Evolutionary conservation across 2,888 invertebrate species (phyloP).

Genomic region (Rhingia campestris): DNA sequence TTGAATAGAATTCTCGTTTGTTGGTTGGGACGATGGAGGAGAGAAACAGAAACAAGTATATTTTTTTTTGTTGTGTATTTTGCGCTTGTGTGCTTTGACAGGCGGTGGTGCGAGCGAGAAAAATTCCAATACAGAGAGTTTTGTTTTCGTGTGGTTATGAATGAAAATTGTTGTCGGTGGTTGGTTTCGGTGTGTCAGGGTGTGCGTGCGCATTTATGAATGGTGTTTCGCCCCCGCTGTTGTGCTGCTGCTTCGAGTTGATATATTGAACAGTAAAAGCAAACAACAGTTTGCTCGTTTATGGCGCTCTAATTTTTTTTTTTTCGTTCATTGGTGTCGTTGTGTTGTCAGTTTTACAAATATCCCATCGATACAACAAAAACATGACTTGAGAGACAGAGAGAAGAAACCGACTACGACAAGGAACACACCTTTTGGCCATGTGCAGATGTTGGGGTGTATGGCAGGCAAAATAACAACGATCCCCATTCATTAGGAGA

Average conservation of each 20-base stretch:
- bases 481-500: conserved; percentile 51
- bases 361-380: conserved; percentile 15
- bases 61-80: conserved; percentile 39
- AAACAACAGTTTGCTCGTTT: conserved; percentile 21
- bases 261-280: conserved; percentile 26
- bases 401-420: conserved; percentile 2
- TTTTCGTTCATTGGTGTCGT: conserved; percentile 14
- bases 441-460: conserved; percentile 60
- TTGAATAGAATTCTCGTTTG: not conserved
- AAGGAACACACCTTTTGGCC: conserved; percentile 48
- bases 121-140: conserved; percentile 68
- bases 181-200: conserved; percentile 32
- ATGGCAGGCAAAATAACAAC: conserved; percentile 53
- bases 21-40: not conserved
- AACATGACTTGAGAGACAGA: conserved; percentile 5
- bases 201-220: conserved; percentile 66
- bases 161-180: conserved; percentile 60
- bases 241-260: conserved; percentile 18
- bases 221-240: conserved; percentile 65
- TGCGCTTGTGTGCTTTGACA: conserved; percentile 43
- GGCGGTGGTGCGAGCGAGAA: conserved; percentile 27
- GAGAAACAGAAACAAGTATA: conserved; percentile 45
- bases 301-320: conserved; percentile 64
- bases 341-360: conserved; percentile 39
- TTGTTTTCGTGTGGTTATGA: conserved; percentile 71